Evolutionary conservation across 1,140 invertebrate species (phyloP).

Genomic region (Drosophila leontia): DNA sequence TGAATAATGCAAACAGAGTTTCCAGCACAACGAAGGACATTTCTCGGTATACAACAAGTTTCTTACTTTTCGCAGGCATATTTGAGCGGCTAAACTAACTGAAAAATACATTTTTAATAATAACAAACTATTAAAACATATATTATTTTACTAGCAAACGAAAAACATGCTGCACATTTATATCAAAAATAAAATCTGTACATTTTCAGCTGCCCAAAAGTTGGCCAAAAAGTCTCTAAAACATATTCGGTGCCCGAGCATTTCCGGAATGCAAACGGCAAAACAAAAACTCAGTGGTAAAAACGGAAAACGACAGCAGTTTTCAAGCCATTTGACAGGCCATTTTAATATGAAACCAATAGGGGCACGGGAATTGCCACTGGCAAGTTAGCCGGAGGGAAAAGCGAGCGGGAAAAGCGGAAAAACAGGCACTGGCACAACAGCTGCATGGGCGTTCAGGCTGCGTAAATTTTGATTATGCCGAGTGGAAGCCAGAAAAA

Average conservation of each 20-base stretch:
- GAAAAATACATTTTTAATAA: neutral
- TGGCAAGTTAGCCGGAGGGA: neutral
- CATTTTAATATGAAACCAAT: conserved; percentile 76
- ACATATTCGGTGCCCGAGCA: conserved; percentile 18
- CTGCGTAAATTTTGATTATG: conserved; percentile 72
- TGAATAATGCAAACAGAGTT: conserved; percentile 7
- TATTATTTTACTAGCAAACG: neutral
- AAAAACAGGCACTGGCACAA: conserved; percentile 25
- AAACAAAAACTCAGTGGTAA: conserved; percentile 39
- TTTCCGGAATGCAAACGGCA: conserved; percentile 39
- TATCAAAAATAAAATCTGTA: conserved; percentile 4
- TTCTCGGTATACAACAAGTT: neutral
- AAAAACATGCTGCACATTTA: neutral
- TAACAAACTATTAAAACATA: neutral
- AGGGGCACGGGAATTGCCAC: conserved; percentile 10
- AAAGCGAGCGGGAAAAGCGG: conserved; percentile 12
- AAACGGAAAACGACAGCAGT: conserved; percentile 63
- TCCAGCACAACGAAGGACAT: neutral
- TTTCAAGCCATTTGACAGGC: conserved; percentile 80
- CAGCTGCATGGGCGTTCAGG: conserved; percentile 41
- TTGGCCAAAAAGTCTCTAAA: neutral
- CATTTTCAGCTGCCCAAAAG: conserved; percentile 20
- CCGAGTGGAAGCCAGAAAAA: conserved; percentile 56
- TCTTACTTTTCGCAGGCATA: neutral
- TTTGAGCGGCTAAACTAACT: too few species aligned